Percentiles rank a stretch among this genome's conserved stretches.
Evolutionary conservation across 2,888 invertebrate species (phyloP).

Genomic region (Drosophila rellima): DNA sequence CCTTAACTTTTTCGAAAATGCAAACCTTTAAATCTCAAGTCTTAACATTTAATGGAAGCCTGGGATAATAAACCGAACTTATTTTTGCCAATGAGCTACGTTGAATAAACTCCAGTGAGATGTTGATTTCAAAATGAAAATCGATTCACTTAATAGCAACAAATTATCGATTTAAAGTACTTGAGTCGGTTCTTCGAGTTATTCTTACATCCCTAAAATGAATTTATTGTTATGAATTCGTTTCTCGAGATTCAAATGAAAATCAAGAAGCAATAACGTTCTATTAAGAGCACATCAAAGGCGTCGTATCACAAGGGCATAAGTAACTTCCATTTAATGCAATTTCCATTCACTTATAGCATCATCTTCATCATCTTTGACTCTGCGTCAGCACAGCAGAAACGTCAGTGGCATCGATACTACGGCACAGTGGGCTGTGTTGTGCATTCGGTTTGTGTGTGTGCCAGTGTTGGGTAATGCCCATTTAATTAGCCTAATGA

Average conservation of each 20-base stretch:
- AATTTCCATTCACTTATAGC: slow-evolving; percentile 1
- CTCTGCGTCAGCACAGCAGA: background rate
- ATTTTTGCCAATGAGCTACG: no score
- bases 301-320: background rate
- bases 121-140: no score
- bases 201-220: no score
- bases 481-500: slow-evolving; percentile 60
- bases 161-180: no score
- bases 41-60: no score
- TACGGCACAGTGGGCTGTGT: slow-evolving; percentile 4
- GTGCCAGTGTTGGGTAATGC: slow-evolving; percentile 46
- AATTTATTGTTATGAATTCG: no score
- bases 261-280: background rate
- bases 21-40: no score
- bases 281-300: background rate
- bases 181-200: no score
- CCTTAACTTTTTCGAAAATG: no score
- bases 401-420: slow-evolving; percentile 5
- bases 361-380: background rate
- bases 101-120: no score
- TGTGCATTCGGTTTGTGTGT: background rate
- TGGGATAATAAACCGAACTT: no score
- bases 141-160: no score
- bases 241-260: background rate
- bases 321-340: background rate